Percentiles rank a stretch among this genome's conserved stretches.
Conservation (phyloP, 2,113 vertebrate species). For the Callipepla squamata region DNA sequence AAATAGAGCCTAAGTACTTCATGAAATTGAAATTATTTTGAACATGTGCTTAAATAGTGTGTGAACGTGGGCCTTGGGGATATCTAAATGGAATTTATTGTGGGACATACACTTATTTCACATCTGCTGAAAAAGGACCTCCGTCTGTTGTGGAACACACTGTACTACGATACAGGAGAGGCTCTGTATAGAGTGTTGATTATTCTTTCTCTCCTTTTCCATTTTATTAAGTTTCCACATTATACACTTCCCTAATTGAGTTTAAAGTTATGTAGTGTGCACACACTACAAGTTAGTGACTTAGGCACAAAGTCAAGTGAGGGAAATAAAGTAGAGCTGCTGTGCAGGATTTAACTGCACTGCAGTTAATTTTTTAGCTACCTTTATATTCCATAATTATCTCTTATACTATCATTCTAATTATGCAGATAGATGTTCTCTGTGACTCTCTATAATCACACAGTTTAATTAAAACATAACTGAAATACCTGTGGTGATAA, state of each 20-base stretch:
- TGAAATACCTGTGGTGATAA: constrained; percentile 16
- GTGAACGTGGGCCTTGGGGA: not conserved
- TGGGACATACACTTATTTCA: not conserved
- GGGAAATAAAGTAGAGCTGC: not conserved
- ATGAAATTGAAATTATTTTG: not conserved
- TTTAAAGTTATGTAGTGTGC: not conserved
- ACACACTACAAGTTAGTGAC: not conserved
- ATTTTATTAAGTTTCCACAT: not conserved
- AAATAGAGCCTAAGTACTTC: not conserved
- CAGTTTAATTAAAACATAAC: constrained; percentile 50
- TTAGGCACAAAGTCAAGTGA: not conserved
- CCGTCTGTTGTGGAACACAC: not conserved
- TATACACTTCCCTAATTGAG: not conserved
- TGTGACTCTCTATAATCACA: constrained; percentile 17
- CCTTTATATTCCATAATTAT: constrained; percentile 22
- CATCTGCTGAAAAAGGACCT: not conserved
- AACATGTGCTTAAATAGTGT: not conserved
- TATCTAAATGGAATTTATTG: constrained; percentile 33
- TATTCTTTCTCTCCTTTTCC: not conserved
- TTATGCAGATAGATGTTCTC: constrained; percentile 36
- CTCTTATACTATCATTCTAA: constrained; percentile 25
- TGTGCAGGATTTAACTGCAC: constrained; percentile 1
- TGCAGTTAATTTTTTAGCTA: not conserved
- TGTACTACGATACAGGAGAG: not conserved
- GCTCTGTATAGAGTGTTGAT: not conserved